phyloP scores from a whole-genome alignment of 2,888 invertebrate genomes.

The Ptilodon capucinus region DNA sequence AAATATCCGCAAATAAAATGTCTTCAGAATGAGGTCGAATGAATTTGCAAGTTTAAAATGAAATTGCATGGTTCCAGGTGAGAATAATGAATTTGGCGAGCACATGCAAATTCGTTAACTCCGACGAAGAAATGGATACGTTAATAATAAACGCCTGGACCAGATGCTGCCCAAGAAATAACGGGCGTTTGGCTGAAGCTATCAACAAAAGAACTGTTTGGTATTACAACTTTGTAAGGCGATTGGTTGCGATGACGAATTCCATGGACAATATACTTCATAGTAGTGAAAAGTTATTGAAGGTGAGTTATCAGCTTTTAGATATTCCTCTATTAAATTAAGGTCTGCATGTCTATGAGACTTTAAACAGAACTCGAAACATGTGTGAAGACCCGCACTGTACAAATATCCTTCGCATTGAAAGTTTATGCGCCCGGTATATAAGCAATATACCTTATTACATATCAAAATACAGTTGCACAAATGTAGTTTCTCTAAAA shows the following conservation, averaged over 20 bases:
- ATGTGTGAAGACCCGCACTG: too few relatives aligned
- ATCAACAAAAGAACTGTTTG: constrained; percentile 40
- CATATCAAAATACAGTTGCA: too few relatives aligned
- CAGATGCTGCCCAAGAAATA: constrained; percentile 47
- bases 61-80: constrained; percentile 45
- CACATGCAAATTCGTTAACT: constrained; percentile 44
- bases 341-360: too few relatives aligned
- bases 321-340: neutral
- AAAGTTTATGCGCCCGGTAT: too few relatives aligned
- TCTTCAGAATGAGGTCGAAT: too few relatives aligned
- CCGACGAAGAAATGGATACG: constrained; percentile 38
- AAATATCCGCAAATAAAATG: too few relatives aligned
- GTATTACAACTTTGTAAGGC: constrained; percentile 51
- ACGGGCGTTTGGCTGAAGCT: constrained; percentile 16
- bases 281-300: constrained; percentile 36
- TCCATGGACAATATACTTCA: constrained; percentile 36
- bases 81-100: constrained; percentile 48
- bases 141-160: constrained; percentile 49
- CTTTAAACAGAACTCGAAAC: too few relatives aligned
- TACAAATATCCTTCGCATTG: too few relatives aligned
- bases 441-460: too few relatives aligned
- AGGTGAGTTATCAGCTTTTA: constrained; percentile 40
- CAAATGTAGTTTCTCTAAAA: too few relatives aligned
- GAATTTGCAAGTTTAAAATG: neutral
- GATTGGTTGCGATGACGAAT: constrained; percentile 46